Percentiles rank a stretch among this genome's conserved stretches.
Evolutionary conservation across 2,888 invertebrate species (phyloP).

Genomic region (Agrotis exclamationis): DNA sequence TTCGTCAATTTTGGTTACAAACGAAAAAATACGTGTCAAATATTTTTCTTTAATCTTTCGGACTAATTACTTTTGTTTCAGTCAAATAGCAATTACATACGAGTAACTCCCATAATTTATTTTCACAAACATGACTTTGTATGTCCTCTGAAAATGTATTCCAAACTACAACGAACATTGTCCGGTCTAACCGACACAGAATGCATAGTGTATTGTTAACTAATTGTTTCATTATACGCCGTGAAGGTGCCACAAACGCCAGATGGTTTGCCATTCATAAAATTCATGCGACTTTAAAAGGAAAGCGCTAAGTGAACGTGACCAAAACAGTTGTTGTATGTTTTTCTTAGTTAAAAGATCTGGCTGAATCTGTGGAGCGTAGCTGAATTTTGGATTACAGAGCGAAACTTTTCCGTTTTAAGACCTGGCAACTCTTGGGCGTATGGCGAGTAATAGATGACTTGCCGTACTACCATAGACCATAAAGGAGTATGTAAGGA

Average conservation of each 20-base stretch:
- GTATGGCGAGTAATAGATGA: too few species aligned
- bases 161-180: constrained; percentile 8
- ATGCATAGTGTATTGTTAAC: constrained; percentile 27
- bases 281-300: not conserved
- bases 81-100: too few species aligned
- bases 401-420: too few species aligned
- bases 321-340: not conserved
- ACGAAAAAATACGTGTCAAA: too few species aligned
- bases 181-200: constrained; percentile 16
- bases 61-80: too few species aligned
- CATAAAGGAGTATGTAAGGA: too few species aligned
- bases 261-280: constrained; percentile 19
- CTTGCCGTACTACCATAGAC: too few species aligned
- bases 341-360: not conserved
- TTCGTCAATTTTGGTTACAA: too few species aligned
- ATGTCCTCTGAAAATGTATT: constrained; percentile 15
- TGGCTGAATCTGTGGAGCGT: too few species aligned
- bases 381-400: too few species aligned
- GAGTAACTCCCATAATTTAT: not conserved
- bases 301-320: constrained; percentile 1
- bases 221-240: constrained; percentile 29
- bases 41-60: too few species aligned
- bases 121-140: constrained; percentile 22
- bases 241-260: constrained; percentile 19
- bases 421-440: too few species aligned